A percentile compares a stretch with the other conserved stretches of the same genome.
Evolutionary conservation across 2,797 vertebrate species (phyloP).

Genomic region (Coregonus suidteri): DNA sequence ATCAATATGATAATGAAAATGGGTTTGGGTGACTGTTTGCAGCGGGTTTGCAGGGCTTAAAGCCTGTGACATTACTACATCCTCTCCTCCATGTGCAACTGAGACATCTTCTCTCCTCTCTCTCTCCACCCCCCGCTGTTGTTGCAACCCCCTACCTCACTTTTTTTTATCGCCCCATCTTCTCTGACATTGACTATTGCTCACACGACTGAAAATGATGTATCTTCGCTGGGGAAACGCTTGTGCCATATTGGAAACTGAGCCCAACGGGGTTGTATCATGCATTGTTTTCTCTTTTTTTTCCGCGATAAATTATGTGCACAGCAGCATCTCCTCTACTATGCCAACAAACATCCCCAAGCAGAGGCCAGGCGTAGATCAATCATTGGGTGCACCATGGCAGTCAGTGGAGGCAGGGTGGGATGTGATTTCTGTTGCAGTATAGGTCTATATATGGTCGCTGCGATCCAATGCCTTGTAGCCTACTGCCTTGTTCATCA

Average conservation of each 20-base stretch:
- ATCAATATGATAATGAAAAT: conserved; percentile 99
- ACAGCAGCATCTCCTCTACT: conserved; percentile 78
- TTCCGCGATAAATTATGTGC: conserved; percentile 86
- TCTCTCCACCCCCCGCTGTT: conserved; percentile 45
- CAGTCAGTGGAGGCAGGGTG: conserved; percentile 75
- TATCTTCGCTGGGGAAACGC: conserved; percentile 84
- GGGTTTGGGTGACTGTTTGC: conserved; percentile 81
- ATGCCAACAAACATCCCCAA: conserved; percentile 86
- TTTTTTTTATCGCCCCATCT: conserved; percentile 69
- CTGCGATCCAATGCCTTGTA: conserved; percentile 83
- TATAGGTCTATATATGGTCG: conserved; percentile 80
- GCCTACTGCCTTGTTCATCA: conserved; percentile 85
- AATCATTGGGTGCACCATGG: conserved; percentile 84
- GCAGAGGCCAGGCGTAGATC: conserved; percentile 83
- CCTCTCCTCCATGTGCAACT: conserved; percentile 65
- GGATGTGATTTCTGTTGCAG: conserved; percentile 79
- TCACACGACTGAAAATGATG: conserved; percentile 87
- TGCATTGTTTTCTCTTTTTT: conserved; percentile 59
- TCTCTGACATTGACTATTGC: conserved; percentile 82
- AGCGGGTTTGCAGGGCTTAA: conserved; percentile 74
- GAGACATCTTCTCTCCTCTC: conserved; percentile 39
- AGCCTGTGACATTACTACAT: conserved; percentile 76
- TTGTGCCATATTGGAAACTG: conserved; percentile 83
- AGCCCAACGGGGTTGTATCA: conserved; percentile 65
- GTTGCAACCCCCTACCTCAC: conserved; percentile 66